Conservation (phyloP, 35 echinoderm and acorn worm species). For the Hemicentrotus pulcherrimus region DNA sequence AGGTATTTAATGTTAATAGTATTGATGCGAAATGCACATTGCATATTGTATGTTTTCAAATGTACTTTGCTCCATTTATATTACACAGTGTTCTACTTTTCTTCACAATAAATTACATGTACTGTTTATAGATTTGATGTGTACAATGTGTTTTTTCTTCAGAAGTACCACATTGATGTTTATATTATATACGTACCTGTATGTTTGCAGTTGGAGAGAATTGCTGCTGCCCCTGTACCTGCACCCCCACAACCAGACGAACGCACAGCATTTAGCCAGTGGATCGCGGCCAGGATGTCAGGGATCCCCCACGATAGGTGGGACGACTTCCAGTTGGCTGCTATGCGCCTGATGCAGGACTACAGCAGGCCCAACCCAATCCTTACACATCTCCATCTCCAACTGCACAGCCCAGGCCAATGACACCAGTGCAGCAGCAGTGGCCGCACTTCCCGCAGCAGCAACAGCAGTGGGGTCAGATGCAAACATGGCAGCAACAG, state of each 20-base stretch:
- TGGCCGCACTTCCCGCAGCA: slow-evolving; percentile 44
- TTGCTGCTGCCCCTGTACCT: slow-evolving; percentile 2
- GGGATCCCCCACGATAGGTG: slow-evolving; percentile 36
- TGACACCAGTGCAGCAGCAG: slow-evolving; percentile 45
- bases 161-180: background rate
- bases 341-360: slow-evolving; percentile 45
- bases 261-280: slow-evolving; percentile 43
- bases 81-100: background rate
- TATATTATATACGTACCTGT: background rate
- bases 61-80: background rate
- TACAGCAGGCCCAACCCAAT: slow-evolving; percentile 38
- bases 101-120: background rate
- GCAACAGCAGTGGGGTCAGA: slow-evolving; percentile 45
- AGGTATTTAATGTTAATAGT: background rate
- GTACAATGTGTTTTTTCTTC: background rate
- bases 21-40: background rate
- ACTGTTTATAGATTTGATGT: no score
- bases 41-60: background rate
- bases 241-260: slow-evolving; percentile 30
- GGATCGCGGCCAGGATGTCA: slow-evolving; percentile 27
- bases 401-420: slow-evolving; percentile 53
- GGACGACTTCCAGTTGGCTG: slow-evolving; percentile 49
- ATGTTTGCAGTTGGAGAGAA: slow-evolving; percentile 38
- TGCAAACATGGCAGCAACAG: slow-evolving; percentile 29
- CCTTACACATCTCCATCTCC: slow-evolving; percentile 26